Evolutionary conservation across 2,113 vertebrate genomes (phyloP), one percentile per base, ranked within the genome.

Genomic region (Elanoides forficatus): DNA sequence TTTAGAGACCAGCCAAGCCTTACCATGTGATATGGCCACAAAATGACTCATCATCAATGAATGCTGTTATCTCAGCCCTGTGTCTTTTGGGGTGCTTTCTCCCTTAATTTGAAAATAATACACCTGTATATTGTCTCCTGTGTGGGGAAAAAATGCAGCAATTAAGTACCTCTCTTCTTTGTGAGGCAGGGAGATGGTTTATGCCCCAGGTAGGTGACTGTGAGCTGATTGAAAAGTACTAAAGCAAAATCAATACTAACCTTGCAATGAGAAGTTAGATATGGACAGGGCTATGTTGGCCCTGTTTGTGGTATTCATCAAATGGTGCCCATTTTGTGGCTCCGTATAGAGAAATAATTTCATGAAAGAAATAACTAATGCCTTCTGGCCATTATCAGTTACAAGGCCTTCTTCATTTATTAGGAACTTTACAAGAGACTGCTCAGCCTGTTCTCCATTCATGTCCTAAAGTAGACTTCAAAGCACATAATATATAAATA

Each of bases 231-330:
- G 91, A 89, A 87, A 80, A 95, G 45, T 18, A 68, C 16, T 47
- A 13, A 13, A 38, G 81, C 62, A 88, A 93, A 96, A 96, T 95
- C 65, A 4, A 94, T 95, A 23, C 76, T 95, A 92, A 84, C 73
- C 83, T 91, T 95, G 93, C 89, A 95, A 74, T 4, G n/a, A 74
- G 40, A 78, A 86, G n/a, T 26, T 50, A 29, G 86, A 93, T 94
- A 81, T 88, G 45, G 43, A 59, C 42, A 55, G 58, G 73, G 26
- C 34, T 81, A 17, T 27, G 8, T 47, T 59, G 34, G 65, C 52
- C 26, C 34, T 81, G 78, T 91, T 83, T 94, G 70, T 47, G 78
- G 56, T 82, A 52, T 93, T 89, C 76, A 78, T 94, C 87, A 93
- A 47, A 71, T 50, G 43, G 30, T 92, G 83, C 86, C 68, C 32